Conservation (phyloP, 2,888 invertebrate genomes). For the Belgica antarctica region DNA sequence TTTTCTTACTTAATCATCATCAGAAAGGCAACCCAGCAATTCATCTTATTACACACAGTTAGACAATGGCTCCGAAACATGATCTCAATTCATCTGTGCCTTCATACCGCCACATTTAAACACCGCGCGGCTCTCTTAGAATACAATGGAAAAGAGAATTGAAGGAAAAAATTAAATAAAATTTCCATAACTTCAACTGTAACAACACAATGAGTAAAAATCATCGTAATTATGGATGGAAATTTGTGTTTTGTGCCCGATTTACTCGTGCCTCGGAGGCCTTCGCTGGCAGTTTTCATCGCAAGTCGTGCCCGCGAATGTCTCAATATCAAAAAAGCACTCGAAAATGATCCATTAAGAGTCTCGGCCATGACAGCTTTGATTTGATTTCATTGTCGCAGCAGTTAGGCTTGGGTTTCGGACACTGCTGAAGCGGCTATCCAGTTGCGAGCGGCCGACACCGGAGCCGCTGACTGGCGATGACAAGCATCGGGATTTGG, state of each 20-base stretch:
- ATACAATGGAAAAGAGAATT: background rate
- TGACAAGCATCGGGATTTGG: no score
- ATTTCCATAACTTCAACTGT: slow-evolving; percentile 28
- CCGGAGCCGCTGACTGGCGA: no score
- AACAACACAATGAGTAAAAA: slow-evolving; percentile 21
- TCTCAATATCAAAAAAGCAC: no score
- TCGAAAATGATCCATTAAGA: no score
- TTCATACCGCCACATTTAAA: no score
- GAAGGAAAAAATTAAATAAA: background rate
- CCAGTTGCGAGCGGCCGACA: no score
- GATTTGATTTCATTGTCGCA: no score
- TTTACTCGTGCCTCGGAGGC: background rate
- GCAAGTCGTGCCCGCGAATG: background rate
- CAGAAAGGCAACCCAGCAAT: background rate
- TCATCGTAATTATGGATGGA: slow-evolving; percentile 26
- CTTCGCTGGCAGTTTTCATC: background rate
- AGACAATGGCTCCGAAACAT: slow-evolving; percentile 10
- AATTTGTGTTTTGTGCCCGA: slow-evolving; percentile 20
- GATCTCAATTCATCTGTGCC: slow-evolving; percentile 25
- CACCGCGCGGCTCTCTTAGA: slow-evolving; percentile 2
- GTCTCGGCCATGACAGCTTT: no score
- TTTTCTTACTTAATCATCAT: slow-evolving; percentile 25
- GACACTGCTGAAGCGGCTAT: no score
- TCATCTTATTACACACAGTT: slow-evolving; percentile 26
- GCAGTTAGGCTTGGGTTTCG: no score